Percentiles rank a stretch among this genome's conserved stretches.
Conservation (phyloP, 2,113 vertebrate genomes). For the Phylloscopus whistleri region DNA sequence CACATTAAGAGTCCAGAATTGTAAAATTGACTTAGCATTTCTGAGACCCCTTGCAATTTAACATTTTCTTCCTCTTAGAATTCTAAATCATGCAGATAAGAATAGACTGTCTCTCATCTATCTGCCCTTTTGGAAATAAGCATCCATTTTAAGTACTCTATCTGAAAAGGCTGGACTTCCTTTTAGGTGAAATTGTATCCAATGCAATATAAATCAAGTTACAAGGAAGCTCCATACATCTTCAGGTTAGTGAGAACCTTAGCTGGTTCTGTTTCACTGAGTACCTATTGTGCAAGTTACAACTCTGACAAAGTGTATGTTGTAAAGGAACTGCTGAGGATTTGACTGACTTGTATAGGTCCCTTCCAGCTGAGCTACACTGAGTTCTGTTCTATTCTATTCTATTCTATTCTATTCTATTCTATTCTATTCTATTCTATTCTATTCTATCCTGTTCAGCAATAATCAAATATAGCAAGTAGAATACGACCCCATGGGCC, state of each 20-base stretch:
- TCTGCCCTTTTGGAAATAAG: background rate
- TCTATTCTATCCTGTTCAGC: fast-evolving
- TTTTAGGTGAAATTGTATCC: background rate
- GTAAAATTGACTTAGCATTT: background rate
- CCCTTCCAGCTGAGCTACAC: background rate
- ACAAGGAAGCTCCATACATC: background rate
- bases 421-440: background rate
- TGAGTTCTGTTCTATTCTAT: background rate
- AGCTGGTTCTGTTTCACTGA: background rate
- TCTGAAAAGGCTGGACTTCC: background rate
- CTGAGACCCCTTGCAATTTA: background rate
- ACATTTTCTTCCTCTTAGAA: background rate
- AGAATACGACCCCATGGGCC: background rate
- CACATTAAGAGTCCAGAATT: background rate
- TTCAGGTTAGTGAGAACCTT: background rate
- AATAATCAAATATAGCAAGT: background rate
- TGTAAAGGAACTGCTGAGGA: background rate
- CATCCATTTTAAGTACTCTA: background rate
- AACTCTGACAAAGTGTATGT: background rate
- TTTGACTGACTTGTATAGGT: background rate
- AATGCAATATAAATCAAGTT: background rate
- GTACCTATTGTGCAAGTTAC: background rate
- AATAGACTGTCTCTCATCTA: background rate
- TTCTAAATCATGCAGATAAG: background rate
- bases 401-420: background rate